These are phyloP conservation scores for Dreissena rostriformis DNA, from an alignment of 1,140 invertebrate genomes.

Conservation along the genomic window DNA sequence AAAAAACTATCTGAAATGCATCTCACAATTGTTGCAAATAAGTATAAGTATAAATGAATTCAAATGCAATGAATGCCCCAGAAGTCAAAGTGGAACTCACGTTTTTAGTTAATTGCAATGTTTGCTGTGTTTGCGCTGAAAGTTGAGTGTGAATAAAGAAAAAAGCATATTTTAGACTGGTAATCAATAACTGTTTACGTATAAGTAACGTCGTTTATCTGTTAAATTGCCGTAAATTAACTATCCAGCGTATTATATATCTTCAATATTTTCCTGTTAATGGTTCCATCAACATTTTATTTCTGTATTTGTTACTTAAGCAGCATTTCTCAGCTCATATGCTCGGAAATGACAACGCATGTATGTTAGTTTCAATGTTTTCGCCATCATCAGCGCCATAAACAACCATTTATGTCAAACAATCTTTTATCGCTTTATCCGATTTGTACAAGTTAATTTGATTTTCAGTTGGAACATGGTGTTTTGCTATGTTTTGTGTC, in stretches of 20 bases:
- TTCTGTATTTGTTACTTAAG: conserved; percentile 41
- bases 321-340: conserved; percentile 29
- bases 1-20: too few relatives aligned
- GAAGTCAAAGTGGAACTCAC: too few relatives aligned
- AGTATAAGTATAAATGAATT: too few relatives aligned
- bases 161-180: too few relatives aligned
- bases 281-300: conserved; percentile 22
- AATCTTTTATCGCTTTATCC: conserved; percentile 56
- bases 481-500: conserved; percentile 43
- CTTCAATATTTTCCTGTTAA: neutral
- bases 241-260: neutral
- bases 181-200: too few relatives aligned
- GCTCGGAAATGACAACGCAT: conserved; percentile 13
- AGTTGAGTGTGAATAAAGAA: too few relatives aligned
- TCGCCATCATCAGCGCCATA: conserved; percentile 31
- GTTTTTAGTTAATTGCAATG: too few relatives aligned
- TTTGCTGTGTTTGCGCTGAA: too few relatives aligned
- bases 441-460: conserved; percentile 54
- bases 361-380: conserved; percentile 43
- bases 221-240: neutral
- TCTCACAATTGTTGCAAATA: too few relatives aligned
- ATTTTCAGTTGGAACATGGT: conserved; percentile 44
- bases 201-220: neutral
- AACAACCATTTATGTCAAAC: conserved; percentile 45
- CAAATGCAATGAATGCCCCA: too few relatives aligned